A percentile compares a stretch with the other conserved stretches of the same genome.
These are phyloP conservation scores for Presbytis comata DNA, from an alignment of 2,797 vertebrate species.

Conservation along the genomic window DNA sequence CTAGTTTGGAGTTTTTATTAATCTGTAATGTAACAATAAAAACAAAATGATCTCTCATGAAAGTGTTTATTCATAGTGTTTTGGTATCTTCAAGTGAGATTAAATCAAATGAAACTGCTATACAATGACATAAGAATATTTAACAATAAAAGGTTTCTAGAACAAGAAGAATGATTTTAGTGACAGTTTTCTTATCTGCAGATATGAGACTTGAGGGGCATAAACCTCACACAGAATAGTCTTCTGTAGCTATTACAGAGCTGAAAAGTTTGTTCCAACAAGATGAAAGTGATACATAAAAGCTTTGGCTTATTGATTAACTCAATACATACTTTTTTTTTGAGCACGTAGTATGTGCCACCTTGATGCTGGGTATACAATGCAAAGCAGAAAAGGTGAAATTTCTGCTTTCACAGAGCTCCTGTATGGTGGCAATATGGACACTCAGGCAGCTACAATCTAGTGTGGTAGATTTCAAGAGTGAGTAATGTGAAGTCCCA, in stretches of 20 bases:
- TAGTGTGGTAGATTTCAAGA: background rate
- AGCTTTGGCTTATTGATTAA: background rate
- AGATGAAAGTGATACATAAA: background rate
- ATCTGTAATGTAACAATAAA: slow-evolving; percentile 5
- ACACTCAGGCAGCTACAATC: background rate
- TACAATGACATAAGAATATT: background rate
- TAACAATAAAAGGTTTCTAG: background rate
- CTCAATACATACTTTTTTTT: background rate
- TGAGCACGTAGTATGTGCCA: background rate
- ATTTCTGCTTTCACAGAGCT: background rate
- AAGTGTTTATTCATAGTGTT: background rate
- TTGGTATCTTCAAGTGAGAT: slow-evolving; percentile 3
- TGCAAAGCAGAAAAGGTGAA: background rate
- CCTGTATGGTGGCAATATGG: background rate
- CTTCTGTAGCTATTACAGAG: background rate
- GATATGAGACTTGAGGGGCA: background rate
- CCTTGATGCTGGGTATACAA: background rate
- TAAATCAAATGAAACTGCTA: background rate
- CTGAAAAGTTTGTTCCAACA: background rate
- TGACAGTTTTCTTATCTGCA: slow-evolving; percentile 1
- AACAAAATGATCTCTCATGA: slow-evolving; percentile 14
- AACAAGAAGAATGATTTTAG: background rate
- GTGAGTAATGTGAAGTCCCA: background rate
- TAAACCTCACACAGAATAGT: background rate
- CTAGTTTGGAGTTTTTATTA: background rate